Evolutionary conservation across 2,113 vertebrate species (phyloP).

Genomic region (Chloroceryle aenea): DNA sequence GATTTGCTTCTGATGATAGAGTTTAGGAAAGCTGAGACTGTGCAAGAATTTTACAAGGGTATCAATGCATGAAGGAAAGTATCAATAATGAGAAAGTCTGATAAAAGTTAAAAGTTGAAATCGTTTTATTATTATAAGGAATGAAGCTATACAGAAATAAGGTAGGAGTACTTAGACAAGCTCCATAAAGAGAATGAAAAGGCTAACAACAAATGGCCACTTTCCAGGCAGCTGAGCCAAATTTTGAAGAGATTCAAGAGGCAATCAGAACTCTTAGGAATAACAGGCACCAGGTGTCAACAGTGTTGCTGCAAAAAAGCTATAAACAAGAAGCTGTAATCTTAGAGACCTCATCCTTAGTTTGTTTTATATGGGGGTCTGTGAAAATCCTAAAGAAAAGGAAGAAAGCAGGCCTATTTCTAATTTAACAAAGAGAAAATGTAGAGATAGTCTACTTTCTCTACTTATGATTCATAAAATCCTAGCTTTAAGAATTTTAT

Average conservation of each 20-base stretch:
- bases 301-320: not conserved
- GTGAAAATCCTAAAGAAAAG: not conserved
- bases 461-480: not conserved
- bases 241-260: slow-evolving; percentile 38
- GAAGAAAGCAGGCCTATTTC: not conserved
- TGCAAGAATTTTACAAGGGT: not conserved
- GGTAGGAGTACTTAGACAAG: not conserved
- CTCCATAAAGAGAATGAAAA: not conserved
- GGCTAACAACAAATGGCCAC: slow-evolving; percentile 34
- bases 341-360: not conserved
- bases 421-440: not conserved
- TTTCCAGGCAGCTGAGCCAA: slow-evolving; percentile 31
- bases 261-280: slow-evolving; percentile 25
- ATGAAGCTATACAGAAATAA: not conserved
- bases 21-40: not conserved
- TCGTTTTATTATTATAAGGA: not conserved
- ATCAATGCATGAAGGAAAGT: not conserved
- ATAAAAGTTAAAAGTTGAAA: not conserved
- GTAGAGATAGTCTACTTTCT: slow-evolving; percentile 8
- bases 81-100: not conserved
- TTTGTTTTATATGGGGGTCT: not conserved
- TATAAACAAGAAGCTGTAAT: slow-evolving; percentile 7
- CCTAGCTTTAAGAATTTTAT: not conserved
- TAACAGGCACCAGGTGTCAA: slow-evolving; percentile 44
- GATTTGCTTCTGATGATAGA: not conserved